phyloP scores from a whole-genome alignment of 2,113 vertebrate genomes.

The Heterochromis multidens region DNA sequence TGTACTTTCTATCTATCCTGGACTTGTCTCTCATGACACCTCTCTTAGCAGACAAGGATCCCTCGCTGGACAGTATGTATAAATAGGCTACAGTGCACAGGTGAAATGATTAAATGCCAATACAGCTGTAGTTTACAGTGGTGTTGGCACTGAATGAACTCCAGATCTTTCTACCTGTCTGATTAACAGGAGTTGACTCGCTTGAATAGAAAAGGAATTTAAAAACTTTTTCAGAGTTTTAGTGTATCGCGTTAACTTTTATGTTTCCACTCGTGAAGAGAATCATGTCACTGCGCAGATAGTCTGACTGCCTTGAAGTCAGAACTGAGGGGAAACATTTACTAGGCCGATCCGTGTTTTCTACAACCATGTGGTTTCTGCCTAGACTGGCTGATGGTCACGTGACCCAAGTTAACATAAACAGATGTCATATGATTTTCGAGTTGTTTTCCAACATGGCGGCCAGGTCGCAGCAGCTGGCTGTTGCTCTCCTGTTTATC shows the following conservation, averaged over 20 bases:
- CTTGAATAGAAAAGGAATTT: not conserved
- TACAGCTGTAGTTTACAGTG: too few relatives aligned
- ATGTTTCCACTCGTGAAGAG: not conserved
- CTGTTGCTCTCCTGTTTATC: not conserved
- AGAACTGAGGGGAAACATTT: not conserved
- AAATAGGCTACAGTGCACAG: too few relatives aligned
- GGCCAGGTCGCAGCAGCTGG: fast-evolving
- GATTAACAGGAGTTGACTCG: too few relatives aligned
- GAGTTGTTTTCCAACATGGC: constrained; percentile 36
- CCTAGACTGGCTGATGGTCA: not conserved
- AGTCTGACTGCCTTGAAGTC: constrained; percentile 7
- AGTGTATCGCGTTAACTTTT: not conserved
- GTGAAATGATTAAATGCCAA: too few relatives aligned
- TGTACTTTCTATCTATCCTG: too few relatives aligned
- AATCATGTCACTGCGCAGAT: not conserved
- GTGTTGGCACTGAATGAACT: too few relatives aligned
- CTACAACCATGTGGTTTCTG: not conserved
- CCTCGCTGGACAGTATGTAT: too few relatives aligned
- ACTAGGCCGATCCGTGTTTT: fast-evolving
- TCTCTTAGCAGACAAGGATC: too few relatives aligned
- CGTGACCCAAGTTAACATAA: constrained; percentile 9
- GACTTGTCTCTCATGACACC: too few relatives aligned
- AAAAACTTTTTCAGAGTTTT: not conserved
- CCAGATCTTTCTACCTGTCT: too few relatives aligned
- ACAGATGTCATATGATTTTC: constrained; percentile 48